Percentiles rank a stretch among this genome's conserved stretches.
phyloP scores from a whole-genome alignment of 1,140 invertebrate genomes.

The Cryptotermes secundus region DNA sequence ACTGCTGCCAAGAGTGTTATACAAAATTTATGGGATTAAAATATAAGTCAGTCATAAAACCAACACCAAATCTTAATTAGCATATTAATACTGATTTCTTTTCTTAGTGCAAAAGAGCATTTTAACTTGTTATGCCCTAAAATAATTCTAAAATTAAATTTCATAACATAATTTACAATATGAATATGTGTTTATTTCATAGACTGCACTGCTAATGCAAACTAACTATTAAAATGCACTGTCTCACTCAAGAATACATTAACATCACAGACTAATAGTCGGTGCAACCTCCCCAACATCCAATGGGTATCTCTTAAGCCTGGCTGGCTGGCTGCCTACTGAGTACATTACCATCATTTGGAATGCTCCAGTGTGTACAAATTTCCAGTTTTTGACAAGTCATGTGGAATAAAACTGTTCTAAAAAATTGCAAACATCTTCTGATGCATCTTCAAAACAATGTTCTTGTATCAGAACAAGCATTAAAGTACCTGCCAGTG shows the following conservation, averaged over 20 bases:
- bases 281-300: background rate
- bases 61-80: background rate
- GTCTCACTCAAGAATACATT: background rate
- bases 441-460: no score
- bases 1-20: background rate
- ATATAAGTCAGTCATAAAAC: background rate
- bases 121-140: background rate
- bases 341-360: no score
- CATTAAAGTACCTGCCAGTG: no score
- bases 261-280: background rate
- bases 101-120: background rate
- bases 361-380: no score
- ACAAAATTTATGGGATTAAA: background rate
- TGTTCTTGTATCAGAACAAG: no score
- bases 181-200: background rate
- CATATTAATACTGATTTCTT: background rate
- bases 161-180: background rate
- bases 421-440: no score
- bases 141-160: background rate
- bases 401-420: no score
- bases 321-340: no score
- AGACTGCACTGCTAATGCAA: background rate
- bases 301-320: no score
- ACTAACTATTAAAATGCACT: conserved; percentile 3
- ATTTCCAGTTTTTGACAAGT: no score